Base-by-base conservation (phyloP, 1,140 invertebrate genomes). In the Sycobia sp. region DNA sequence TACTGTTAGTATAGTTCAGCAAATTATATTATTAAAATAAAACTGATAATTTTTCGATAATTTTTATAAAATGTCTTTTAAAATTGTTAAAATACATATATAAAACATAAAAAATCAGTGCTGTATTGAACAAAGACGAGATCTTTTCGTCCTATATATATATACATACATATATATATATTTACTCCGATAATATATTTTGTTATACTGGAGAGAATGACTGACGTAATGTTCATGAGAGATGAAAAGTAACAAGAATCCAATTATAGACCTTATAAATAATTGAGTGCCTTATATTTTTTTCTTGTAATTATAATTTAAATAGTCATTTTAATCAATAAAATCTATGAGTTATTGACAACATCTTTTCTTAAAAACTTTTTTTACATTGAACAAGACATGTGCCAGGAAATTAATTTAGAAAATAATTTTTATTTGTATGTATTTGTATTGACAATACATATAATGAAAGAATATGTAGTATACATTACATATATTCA, bases 161-260 rank as follows among this genome's bases (percentile, higher is more conserved):
- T n/a, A n/a, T n/a, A n/a, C n/a, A n/a, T n/a, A n/a, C n/a, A n/a
- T n/a, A n/a, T n/a, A 63, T 36, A 57, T 57, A 38, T 55, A 55
- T 57, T 57, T 57, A 63, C 51, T 14, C 14, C 41, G 46, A 63
- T 51, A 57, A 57, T 56, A 63, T 63, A 63, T 57, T 57, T 63
- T 63, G 44, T 63, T 57, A 63, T 50, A 63, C 25, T 63, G 27
- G 38, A 57, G 62, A 63, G 54, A 57, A 63, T 41, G 54, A 63
- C 54, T 63, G 54, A 63, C 39, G 13, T 51, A 47, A 25, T 9
- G 49, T 44, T 43, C 27, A 29, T 57, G 44, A 61, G 22, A 51
- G 11, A 57, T 44, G 34, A 57, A 49, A 20, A 60, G 22, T 49
- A 43, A 14, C 25, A 5, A 36, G 1, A 25, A 41, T 54, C 43